Conservation (phyloP, 2,888 invertebrate genomes). For the Synergus umbraculus region DNA sequence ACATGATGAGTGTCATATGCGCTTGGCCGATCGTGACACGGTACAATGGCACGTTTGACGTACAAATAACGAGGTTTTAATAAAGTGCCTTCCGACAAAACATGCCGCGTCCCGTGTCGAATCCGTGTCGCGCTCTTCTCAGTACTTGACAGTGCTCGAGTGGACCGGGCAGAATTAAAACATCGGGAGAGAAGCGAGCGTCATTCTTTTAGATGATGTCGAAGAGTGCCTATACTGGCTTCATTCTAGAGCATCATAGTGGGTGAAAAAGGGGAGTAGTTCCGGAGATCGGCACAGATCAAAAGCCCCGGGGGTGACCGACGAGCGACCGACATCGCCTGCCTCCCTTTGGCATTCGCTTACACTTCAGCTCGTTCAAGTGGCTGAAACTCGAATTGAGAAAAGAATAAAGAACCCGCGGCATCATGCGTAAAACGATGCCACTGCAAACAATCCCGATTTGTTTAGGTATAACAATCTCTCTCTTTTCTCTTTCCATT, state of each 20-base stretch:
- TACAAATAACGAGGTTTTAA: slow-evolving; percentile 66
- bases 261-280: slow-evolving; percentile 66
- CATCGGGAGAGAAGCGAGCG: slow-evolving; percentile 57
- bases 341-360: slow-evolving; percentile 66
- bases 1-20: slow-evolving; percentile 60
- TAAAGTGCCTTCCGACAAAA: slow-evolving; percentile 57
- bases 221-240: slow-evolving; percentile 51
- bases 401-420: slow-evolving; percentile 75
- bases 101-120: slow-evolving; percentile 49
- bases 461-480: slow-evolving; percentile 76
- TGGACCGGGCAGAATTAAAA: slow-evolving; percentile 58
- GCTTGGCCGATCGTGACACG: slow-evolving; percentile 52
- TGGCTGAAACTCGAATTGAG: slow-evolving; percentile 75
- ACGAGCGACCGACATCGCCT: slow-evolving; percentile 59
- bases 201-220: slow-evolving; percentile 57
- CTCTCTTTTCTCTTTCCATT: slow-evolving; percentile 49
- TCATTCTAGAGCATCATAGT: slow-evolving; percentile 60
- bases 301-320: slow-evolving; percentile 74
- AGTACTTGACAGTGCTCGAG: slow-evolving; percentile 53
- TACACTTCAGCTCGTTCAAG: slow-evolving; percentile 75
- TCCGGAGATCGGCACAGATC: slow-evolving; percentile 73
- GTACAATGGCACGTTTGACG: slow-evolving; percentile 59
- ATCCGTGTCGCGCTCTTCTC: slow-evolving; percentile 43
- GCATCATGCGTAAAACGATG: slow-evolving; percentile 77
- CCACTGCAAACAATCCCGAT: slow-evolving; percentile 76